Evolutionary conservation across 2,888 invertebrate genomes (phyloP).

Genomic region (Leptopilina drosophilae): DNA sequence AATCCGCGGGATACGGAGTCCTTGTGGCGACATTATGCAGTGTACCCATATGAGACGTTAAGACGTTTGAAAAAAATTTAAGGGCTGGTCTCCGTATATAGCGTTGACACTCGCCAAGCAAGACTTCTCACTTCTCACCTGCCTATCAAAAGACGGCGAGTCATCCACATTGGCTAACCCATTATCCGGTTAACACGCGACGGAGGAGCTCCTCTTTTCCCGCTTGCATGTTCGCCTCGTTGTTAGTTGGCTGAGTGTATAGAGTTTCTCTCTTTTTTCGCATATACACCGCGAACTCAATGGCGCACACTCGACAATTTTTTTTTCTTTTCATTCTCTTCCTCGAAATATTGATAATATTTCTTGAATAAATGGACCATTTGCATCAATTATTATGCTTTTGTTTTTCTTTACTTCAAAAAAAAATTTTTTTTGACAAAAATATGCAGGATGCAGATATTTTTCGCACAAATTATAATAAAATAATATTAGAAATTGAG

Average conservation of each 20-base stretch:
- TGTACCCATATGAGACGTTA: constrained; percentile 57
- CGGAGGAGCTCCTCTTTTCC: constrained; percentile 48
- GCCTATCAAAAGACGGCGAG: constrained; percentile 77
- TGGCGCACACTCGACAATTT: no score
- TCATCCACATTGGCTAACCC: constrained; percentile 76
- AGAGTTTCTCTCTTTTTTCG: no score
- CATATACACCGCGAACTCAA: no score
- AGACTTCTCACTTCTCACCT: constrained; percentile 73
- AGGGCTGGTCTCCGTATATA: constrained; percentile 58
- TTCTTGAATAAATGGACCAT: no score
- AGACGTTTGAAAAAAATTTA: constrained; percentile 51
- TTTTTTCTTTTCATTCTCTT: no score
- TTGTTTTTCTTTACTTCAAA: no score
- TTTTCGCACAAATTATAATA: no score
- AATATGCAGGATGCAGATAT: no score
- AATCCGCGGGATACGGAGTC: constrained; percentile 75
- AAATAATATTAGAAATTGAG: no score
- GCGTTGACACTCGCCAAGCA: constrained; percentile 76
- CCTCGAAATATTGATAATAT: no score
- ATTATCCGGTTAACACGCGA: constrained; percentile 63
- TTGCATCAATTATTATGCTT: no score
- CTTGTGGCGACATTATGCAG: constrained; percentile 70
- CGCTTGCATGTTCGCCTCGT: constrained; percentile 4
- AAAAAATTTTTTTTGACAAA: no score
- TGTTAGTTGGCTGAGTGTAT: not conserved